Conservation (phyloP, 2,797 vertebrate genomes). For the Rhynchonycteris naso region DNA sequence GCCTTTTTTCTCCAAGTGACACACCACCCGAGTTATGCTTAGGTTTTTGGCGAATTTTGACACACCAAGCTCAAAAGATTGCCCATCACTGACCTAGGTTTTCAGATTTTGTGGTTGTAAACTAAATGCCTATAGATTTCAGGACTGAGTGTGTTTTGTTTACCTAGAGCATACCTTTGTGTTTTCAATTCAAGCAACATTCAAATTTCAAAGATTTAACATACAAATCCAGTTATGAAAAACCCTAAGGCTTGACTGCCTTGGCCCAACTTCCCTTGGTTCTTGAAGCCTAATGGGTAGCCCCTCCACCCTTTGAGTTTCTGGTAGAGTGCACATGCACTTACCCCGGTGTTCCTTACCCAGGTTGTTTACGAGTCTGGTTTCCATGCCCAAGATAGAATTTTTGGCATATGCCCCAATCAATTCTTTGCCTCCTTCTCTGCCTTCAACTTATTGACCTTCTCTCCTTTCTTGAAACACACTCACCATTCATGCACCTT, state of each 20-base stretch:
- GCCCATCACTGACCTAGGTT: too few relatives aligned
- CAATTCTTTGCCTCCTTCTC: background rate
- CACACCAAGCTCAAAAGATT: too few relatives aligned
- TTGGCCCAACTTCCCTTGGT: background rate
- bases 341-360: background rate
- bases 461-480: background rate
- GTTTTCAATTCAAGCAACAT: background rate
- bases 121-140: background rate
- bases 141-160: background rate
- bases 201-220: constrained; percentile 24
- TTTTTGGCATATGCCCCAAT: background rate
- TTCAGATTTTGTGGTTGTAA: background rate
- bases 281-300: background rate
- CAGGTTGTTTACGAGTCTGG: background rate
- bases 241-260: background rate
- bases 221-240: background rate
- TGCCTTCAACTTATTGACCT: background rate
- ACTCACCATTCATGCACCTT: background rate
- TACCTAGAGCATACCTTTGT: background rate
- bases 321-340: fast-evolving
- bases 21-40: too few relatives aligned
- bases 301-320: background rate
- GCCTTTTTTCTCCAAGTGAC: too few relatives aligned
- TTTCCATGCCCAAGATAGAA: background rate
- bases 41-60: too few relatives aligned